These are phyloP conservation scores for Alloplasta piceator DNA, from an alignment of 2,888 invertebrate species.

Conservation along the genomic window DNA sequence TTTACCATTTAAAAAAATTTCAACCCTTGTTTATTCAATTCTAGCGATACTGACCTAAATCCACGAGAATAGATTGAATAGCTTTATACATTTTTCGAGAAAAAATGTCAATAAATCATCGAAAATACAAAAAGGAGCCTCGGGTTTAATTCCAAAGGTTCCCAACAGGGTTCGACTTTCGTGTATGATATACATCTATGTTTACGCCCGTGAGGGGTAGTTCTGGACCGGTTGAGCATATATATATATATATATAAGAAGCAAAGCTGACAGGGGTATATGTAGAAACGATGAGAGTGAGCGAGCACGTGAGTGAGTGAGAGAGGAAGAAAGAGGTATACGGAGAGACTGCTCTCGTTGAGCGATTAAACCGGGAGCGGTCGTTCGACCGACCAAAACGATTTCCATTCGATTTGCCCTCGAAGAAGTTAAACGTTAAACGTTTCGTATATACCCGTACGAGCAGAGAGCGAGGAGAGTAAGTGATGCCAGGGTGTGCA, in stretches of 20 bases:
- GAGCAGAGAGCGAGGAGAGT: constrained; percentile 50
- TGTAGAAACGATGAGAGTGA: constrained; percentile 3
- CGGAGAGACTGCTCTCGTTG: constrained; percentile 56
- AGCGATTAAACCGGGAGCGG: constrained; percentile 66
- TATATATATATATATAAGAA: constrained; percentile 6
- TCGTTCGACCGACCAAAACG: constrained; percentile 71
- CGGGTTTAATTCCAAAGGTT: constrained; percentile 31
- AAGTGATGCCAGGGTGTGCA: constrained; percentile 72
- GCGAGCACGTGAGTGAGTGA: not conserved
- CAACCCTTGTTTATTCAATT: no score
- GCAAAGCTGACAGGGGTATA: constrained; percentile 29
- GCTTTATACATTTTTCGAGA: not conserved
- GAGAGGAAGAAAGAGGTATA: constrained; percentile 1
- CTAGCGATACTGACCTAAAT: no score
- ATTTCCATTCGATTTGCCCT: constrained; percentile 79
- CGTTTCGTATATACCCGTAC: constrained; percentile 68
- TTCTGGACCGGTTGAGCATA: constrained; percentile 28
- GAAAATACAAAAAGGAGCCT: constrained; percentile 26
- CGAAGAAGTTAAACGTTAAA: constrained; percentile 80
- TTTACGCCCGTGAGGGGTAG: constrained; percentile 45
- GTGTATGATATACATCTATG: constrained; percentile 9
- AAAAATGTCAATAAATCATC: constrained; percentile 48
- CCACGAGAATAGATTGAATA: not conserved
- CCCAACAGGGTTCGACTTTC: constrained; percentile 16
- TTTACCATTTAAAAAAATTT: not conserved